Evolutionary conservation across 2,113 vertebrate genomes (phyloP).

Genomic region (Coryphaenoides rupestris): DNA sequence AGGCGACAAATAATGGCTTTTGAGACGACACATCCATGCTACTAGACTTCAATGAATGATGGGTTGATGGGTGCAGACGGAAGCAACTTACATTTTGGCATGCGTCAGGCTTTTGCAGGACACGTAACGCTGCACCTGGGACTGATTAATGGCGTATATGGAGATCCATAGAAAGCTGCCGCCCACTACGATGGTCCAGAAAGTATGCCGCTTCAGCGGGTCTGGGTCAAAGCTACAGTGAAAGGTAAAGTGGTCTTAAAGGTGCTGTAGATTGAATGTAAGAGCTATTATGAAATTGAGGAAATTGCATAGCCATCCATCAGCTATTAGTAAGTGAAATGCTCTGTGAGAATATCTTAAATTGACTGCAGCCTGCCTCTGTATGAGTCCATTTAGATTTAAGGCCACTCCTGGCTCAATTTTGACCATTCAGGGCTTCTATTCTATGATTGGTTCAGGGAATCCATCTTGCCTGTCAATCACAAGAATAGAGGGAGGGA

Average conservation of each 20-base stretch:
- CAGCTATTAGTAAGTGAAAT: too few species aligned
- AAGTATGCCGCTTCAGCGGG: conserved; percentile 73
- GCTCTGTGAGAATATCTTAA: too few species aligned
- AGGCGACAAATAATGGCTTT: neutral
- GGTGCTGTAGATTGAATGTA: neutral
- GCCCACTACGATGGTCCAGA: conserved; percentile 73
- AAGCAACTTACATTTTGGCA: conserved; percentile 73
- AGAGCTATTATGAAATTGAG: neutral
- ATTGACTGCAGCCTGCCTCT: too few species aligned
- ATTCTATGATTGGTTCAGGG: too few species aligned
- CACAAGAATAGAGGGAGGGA: too few species aligned
- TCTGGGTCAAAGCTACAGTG: conserved; percentile 71
- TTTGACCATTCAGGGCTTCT: too few species aligned
- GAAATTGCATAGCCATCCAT: neutral
- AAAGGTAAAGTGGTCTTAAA: conserved; percentile 8
- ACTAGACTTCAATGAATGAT: neutral
- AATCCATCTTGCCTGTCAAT: too few species aligned
- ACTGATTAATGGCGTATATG: conserved; percentile 77
- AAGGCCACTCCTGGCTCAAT: too few species aligned
- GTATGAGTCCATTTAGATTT: too few species aligned
- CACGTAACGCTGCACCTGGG: conserved; percentile 80
- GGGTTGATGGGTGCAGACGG: neutral
- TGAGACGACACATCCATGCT: conserved; percentile 16
- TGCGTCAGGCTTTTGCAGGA: conserved; percentile 73
- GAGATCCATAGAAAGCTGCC: conserved; percentile 77